Evolutionary conservation across 2,888 invertebrate species (phyloP).

Genomic region (Panorpa germanica): DNA sequence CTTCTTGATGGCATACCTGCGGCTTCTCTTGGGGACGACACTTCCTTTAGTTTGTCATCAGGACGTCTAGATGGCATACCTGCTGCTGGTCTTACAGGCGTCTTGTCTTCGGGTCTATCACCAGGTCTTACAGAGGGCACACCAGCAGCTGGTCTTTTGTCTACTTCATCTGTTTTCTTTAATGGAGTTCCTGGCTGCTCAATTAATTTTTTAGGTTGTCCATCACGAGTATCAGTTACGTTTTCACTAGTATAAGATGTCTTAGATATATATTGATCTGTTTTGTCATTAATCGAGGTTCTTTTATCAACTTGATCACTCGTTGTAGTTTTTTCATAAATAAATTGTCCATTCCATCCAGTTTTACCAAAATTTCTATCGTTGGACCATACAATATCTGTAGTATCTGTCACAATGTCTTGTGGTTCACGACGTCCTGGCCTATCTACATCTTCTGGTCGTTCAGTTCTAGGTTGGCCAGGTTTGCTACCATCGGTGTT

Average conservation of each 20-base stretch:
- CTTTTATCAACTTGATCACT: too few species aligned
- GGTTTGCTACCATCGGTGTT: constrained; percentile 5
- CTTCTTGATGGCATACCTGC: constrained; percentile 4
- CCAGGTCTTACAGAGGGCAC: background rate
- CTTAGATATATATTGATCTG: constrained; percentile 5
- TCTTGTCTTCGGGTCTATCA: background rate
- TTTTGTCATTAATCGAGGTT: background rate
- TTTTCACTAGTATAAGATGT: constrained; percentile 4
- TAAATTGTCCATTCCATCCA: constrained; percentile 37
- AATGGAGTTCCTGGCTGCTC: background rate
- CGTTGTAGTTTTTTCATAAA: constrained; percentile 30
- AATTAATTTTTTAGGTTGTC: background rate
- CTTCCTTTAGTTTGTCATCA: background rate
- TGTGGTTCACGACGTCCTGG: constrained; percentile 28
- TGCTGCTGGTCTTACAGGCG: background rate
- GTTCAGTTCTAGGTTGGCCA: constrained; percentile 8
- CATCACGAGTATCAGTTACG: too few species aligned
- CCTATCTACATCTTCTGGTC: constrained; percentile 6
- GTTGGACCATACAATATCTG: constrained; percentile 21
- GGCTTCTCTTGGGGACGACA: constrained; percentile 1
- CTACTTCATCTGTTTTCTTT: background rate
- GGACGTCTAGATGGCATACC: constrained; percentile 2
- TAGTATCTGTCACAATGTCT: constrained; percentile 27
- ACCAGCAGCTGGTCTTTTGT: constrained; percentile 1
- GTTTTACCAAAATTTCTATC: constrained; percentile 25